Evolutionary conservation across 2,113 vertebrate species (phyloP).

Genomic region (Hyla sarda): DNA sequence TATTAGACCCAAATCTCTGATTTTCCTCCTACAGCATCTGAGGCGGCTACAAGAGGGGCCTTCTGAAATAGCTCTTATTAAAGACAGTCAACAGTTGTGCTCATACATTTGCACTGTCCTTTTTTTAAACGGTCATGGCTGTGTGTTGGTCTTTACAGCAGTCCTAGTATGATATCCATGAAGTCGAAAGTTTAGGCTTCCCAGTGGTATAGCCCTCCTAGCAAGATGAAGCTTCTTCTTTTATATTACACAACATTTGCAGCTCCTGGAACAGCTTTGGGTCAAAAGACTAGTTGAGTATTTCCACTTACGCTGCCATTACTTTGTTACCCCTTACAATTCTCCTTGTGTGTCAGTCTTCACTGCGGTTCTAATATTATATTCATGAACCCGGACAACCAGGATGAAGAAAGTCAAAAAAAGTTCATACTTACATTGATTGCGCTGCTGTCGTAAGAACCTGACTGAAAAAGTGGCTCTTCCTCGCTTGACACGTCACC

Average conservation of each 20-base stretch:
- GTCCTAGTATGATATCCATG: too few relatives aligned
- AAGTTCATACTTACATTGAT: constrained; percentile 23
- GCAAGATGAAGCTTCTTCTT: too few relatives aligned
- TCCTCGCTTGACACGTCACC: constrained; percentile 54
- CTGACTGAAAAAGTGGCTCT: constrained; percentile 51
- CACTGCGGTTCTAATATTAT: background rate
- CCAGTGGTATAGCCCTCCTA: too few relatives aligned
- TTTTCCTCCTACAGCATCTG: too few relatives aligned
- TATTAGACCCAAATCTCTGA: too few relatives aligned
- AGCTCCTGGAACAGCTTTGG: too few relatives aligned
- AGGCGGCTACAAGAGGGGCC: too few relatives aligned
- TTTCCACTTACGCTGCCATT: background rate
- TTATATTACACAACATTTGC: too few relatives aligned
- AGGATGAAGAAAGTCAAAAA: background rate
- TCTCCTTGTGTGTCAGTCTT: background rate
- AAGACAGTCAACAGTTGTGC: background rate
- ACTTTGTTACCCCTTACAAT: background rate
- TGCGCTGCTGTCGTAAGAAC: constrained; percentile 32
- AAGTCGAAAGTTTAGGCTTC: too few relatives aligned
- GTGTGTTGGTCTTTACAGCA: too few relatives aligned
- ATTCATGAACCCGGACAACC: background rate
- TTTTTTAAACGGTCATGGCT: too few relatives aligned
- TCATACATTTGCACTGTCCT: too few relatives aligned
- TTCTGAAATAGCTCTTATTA: background rate
- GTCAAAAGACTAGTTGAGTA: background rate